Base-by-base conservation (phyloP, 2,113 vertebrate genomes). In the Protobothrops flavoviridis region DNA sequence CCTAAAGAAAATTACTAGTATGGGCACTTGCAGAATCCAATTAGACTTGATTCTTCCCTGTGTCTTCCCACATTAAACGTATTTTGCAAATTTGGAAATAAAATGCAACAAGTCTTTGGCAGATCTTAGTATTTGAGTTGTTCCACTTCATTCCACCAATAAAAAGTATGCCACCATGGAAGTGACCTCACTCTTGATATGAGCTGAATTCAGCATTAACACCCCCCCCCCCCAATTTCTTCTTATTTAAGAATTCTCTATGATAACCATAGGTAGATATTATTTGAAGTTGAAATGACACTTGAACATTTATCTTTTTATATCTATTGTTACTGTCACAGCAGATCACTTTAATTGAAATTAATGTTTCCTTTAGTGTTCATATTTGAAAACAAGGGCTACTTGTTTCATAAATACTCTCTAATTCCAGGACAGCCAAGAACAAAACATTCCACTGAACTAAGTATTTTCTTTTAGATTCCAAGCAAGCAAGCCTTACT, bases 401-500 rank as follows among this genome's bases (percentile, higher is more conserved):
- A 21, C 17, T 74, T n/a, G 17, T 48, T 69, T 52, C 50, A 20
- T n/a, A 64, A 21, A 56, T 43, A 24, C 21, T 57, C 4, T 89
- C 55, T 39, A 89, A 20, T 59, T 89, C n/a, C 33, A 45, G n/a
- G 39, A 29, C 52, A 43, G 23, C 45, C 3, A 10, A n/a, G 29
- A 4, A 21, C 10, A 26, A 45, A 69, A 50, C 43, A 90, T 26
- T 48, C 69, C 13, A 39, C 0, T 74, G 11, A n/a, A 52, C 23
- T 48, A 43, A 88, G n/a, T 26, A 92, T 61, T 64, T 92, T 56
- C 5, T 56, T 64, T n/a, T 33, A 23, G 26, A 45, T 43, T 57
- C 26, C 64, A 89, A 85, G 39, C 15, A 88, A 61, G 87, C n/a
- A 69, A 0, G 1, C 33, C 97, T 97, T 96, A 97, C 97, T 96